Evolutionary conservation across 2,888 invertebrate species (phyloP), one percentile per base, ranked within the genome.

Genomic region (Baronia brevicornis): DNA sequence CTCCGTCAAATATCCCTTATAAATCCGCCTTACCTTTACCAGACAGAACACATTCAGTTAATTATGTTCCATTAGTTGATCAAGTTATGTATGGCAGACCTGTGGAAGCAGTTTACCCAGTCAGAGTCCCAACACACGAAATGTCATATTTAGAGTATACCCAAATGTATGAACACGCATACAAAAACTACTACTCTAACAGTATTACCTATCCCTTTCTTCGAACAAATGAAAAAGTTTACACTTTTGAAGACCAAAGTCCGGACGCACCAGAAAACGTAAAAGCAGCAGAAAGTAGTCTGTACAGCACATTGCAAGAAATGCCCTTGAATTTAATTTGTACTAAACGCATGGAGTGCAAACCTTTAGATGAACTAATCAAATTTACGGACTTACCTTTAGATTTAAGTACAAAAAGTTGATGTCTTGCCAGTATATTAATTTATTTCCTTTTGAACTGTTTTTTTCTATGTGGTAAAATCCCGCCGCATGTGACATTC

Each of bases 381-480:
- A 71, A 59, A 54, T 61, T 64, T 22, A 65, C 85, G 41, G 87
- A 88, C 61, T 69, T 82, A 46, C 89, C 89, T 32, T 71, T 89
- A 77, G 89, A 89, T 78, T 86, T 89, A 77, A 88, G 88, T 61
- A 84, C 84, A 44, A 85, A 84, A 50, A 84, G 82, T 49, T 77
- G 70, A 59, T 55, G 53, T 61, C 51, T n/a, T n/a, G n/a, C n/a
- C n/a, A n/a, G n/a, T n/a, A n/a, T n/a, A n/a, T n/a, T n/a, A n/a
- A n/a, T n/a, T n/a, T n/a, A n/a, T n/a, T n/a, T n/a, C n/a, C n/a
- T n/a, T n/a, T n/a, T n/a, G n/a, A n/a, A n/a, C n/a, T n/a, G n/a
- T n/a, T n/a, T n/a, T n/a, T n/a, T n/a, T n/a, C n/a, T n/a, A n/a
- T n/a, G n/a, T n/a, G n/a, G n/a, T n/a, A n/a, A n/a, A n/a, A n/a